Evolutionary conservation across 2,888 invertebrate genomes (phyloP).

Genomic region (Baronia brevicornis): DNA sequence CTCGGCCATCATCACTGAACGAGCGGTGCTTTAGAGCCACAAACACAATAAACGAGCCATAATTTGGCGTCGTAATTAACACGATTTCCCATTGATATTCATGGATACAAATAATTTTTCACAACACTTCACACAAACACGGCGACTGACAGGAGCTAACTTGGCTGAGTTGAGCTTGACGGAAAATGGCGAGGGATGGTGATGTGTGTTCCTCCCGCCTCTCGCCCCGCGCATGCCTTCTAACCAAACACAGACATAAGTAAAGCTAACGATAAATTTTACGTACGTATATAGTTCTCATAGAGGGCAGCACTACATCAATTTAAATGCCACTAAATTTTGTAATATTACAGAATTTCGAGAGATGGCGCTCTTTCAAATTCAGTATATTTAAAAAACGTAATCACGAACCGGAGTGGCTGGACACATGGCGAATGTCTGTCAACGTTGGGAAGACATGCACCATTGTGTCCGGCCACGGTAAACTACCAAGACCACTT

Average conservation of each 20-base stretch:
- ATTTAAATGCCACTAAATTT: too few species aligned
- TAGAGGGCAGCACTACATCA: constrained; percentile 55
- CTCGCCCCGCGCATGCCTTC: constrained; percentile 50
- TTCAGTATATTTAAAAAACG: too few species aligned
- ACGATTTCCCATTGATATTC: constrained; percentile 74
- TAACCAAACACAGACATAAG: too few species aligned
- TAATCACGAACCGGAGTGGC: too few species aligned
- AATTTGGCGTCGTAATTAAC: constrained; percentile 66
- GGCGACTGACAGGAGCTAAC: constrained; percentile 72
- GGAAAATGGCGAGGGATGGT: constrained; percentile 29
- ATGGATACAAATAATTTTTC: constrained; percentile 71
- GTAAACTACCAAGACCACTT: too few species aligned
- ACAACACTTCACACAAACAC: constrained; percentile 74
- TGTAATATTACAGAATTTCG: too few species aligned
- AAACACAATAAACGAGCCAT: constrained; percentile 71
- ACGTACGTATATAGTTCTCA: constrained; percentile 18
- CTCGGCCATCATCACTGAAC: constrained; percentile 72
- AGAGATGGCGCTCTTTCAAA: too few species aligned
- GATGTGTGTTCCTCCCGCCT: constrained; percentile 38
- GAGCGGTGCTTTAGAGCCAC: constrained; percentile 68
- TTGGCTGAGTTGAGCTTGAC: constrained; percentile 70
- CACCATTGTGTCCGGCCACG: too few species aligned
- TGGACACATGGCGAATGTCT: too few species aligned
- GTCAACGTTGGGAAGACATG: too few species aligned
- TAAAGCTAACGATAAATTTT: too few species aligned